Conservation (phyloP, 2,797 vertebrate species). For the Crax fasciolata region DNA sequence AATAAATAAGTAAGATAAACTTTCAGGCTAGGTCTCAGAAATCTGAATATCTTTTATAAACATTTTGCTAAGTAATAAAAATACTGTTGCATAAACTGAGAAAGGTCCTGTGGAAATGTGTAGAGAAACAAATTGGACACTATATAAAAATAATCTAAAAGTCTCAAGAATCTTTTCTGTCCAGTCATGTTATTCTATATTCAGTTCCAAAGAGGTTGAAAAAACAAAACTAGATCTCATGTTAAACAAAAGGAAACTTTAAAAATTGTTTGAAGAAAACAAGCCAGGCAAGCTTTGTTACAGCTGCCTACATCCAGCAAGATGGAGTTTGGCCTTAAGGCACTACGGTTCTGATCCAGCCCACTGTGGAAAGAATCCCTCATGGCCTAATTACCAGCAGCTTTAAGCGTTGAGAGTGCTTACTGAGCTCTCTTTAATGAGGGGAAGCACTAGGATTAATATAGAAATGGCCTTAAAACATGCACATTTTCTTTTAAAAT, state of each 20-base stretch:
- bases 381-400: constrained; percentile 50
- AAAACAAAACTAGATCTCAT: not conserved
- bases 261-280: constrained; percentile 15
- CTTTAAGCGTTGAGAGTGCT: not conserved
- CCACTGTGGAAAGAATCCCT: constrained; percentile 28
- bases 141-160: not conserved
- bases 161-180: not conserved
- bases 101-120: not conserved
- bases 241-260: not conserved
- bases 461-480: not conserved
- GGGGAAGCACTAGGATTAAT: not conserved
- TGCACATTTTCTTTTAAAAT: not conserved
- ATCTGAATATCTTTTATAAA: not conserved
- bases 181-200: not conserved
- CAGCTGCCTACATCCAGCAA: not conserved
- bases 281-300: constrained; percentile 1
- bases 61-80: not conserved
- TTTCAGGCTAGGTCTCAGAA: not conserved
- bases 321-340: constrained; percentile 23
- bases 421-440: not conserved
- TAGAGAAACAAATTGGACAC: not conserved
- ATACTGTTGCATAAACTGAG: not conserved
- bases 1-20: not conserved
- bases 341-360: constrained; percentile 8
- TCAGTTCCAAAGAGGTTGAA: not conserved